Conservation (phyloP, 2,797 vertebrate species). For the Bradypodion ventrale region DNA sequence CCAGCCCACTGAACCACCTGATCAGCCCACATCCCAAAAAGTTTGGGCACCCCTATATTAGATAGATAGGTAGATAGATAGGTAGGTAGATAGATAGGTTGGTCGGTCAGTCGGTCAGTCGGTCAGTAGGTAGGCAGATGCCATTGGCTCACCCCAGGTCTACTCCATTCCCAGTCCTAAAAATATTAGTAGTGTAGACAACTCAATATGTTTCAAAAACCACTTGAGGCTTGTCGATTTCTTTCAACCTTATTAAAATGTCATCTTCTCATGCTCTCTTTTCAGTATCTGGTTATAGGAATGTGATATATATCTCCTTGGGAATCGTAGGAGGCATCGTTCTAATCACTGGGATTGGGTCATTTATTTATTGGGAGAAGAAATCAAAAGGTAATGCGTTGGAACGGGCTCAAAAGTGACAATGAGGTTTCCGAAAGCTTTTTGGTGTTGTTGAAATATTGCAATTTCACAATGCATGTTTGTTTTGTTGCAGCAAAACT, state of each 20-base stretch:
- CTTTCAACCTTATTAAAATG: not conserved
- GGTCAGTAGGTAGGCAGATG: too few species aligned
- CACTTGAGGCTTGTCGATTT: not conserved
- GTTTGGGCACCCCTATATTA: too few species aligned
- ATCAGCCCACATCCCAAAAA: too few species aligned
- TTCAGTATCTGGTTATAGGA: not conserved
- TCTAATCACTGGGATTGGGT: not conserved
- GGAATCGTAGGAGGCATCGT: slow-evolving; percentile 5
- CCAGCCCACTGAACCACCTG: too few species aligned
- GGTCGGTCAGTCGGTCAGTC: too few species aligned
- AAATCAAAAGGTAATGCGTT: slow-evolving; percentile 33
- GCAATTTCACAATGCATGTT: not conserved
- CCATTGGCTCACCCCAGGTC: not conserved
- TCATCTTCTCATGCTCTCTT: not conserved
- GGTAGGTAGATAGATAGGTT: too few species aligned
- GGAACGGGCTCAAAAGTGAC: not conserved
- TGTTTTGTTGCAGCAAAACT: slow-evolving; percentile 38
- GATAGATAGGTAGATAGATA: too few species aligned
- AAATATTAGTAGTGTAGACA: not conserved
- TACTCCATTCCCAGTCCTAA: not conserved
- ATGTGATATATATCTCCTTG: not conserved
- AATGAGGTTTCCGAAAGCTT: not conserved
- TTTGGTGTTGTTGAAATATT: not conserved
- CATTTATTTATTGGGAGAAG: slow-evolving; percentile 3
- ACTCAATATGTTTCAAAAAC: not conserved